These are phyloP conservation scores for Tolmerus cingulatus DNA, from an alignment of 2,888 invertebrate species.

Conservation along the genomic window DNA sequence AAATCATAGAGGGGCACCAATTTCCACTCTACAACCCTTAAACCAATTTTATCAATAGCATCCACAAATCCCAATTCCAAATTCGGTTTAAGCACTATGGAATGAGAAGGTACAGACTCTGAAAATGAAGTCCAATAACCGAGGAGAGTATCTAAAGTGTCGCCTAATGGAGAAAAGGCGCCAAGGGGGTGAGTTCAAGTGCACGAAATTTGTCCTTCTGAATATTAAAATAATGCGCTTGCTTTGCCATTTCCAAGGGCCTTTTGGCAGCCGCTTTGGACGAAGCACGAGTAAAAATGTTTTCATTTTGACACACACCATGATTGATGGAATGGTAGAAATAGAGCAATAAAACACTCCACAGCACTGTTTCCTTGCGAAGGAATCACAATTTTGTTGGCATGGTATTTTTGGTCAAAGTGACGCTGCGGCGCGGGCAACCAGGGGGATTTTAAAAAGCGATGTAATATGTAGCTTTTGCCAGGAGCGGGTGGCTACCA, in stretches of 20 bases:
- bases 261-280: not conserved
- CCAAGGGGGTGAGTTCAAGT: not conserved
- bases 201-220: not conserved
- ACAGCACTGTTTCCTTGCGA: not conserved
- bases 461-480: not conserved
- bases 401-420: not conserved
- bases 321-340: not conserved
- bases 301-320: not conserved
- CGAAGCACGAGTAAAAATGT: not conserved
- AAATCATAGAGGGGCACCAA: no score
- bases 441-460: not conserved
- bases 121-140: not conserved
- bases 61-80: not conserved
- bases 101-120: not conserved
- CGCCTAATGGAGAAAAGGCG: not conserved
- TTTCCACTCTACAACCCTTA: no score
- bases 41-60: not conserved
- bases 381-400: not conserved
- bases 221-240: conserved; percentile 6
- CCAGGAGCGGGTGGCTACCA: not conserved
- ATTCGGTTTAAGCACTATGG: not conserved
- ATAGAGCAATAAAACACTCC: conserved; percentile 10
- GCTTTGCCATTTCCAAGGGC: not conserved
- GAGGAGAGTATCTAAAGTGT: not conserved
- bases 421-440: not conserved